Percentiles rank a stretch among this genome's conserved stretches.
Conservation (phyloP, 1,140 invertebrate genomes). For the Caerostris darwini region DNA sequence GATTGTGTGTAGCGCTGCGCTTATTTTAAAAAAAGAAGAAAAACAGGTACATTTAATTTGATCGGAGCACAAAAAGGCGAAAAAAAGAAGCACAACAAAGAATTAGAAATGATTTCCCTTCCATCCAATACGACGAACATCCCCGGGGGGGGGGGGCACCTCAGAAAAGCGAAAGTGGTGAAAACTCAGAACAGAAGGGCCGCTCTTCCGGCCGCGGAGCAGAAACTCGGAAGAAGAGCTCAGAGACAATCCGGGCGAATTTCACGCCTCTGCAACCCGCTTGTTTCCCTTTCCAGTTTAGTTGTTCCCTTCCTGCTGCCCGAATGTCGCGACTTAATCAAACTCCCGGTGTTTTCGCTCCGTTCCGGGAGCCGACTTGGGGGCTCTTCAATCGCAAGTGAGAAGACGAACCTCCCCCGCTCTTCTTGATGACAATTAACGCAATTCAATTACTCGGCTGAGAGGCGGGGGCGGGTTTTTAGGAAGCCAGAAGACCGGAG, state of each 20-base stretch:
- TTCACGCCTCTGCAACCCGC: conserved; percentile 56
- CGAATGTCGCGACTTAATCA: conserved; percentile 66
- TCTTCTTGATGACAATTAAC: conserved; percentile 66
- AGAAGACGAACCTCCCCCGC: conserved; percentile 12
- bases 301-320: conserved; percentile 59
- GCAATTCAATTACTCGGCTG: conserved; percentile 47
- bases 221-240: not conserved
- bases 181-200: not conserved
- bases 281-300: conserved; percentile 65
- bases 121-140: not conserved
- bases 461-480: not conserved
- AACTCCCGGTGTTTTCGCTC: conserved; percentile 62
- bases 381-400: conserved; percentile 60
- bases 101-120: not conserved
- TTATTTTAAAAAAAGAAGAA: no score
- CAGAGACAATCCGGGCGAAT: conserved; percentile 45
- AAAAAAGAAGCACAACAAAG: not conserved
- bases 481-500: not conserved
- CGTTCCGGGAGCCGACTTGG: conserved; percentile 28
- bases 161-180: not conserved
- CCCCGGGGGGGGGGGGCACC: not conserved
- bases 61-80: not conserved
- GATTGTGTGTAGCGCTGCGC: no score
- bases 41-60: not conserved
- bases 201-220: not conserved